Conservation (phyloP, 2,113 vertebrate species). For the Oncorhynchus mykiss region DNA sequence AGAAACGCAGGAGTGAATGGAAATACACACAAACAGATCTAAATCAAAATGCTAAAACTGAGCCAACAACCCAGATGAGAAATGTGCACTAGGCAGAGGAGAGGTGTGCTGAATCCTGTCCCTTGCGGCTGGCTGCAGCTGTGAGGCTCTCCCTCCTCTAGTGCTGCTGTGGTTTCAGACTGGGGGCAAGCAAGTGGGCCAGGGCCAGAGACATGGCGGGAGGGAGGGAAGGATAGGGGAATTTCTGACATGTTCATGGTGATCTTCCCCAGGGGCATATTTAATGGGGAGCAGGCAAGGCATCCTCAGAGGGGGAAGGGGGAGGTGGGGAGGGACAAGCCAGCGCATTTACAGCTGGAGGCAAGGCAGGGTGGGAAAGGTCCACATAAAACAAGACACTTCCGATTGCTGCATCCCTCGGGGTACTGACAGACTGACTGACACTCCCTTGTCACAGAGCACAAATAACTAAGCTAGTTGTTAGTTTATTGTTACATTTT, state of each 20-base stretch:
- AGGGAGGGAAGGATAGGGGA: conserved; percentile 34
- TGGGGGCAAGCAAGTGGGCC: conserved; percentile 56
- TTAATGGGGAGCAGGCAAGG: conserved; percentile 68
- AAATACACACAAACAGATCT: not conserved
- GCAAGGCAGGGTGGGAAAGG: conserved; percentile 44
- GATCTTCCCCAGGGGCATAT: conserved; percentile 34
- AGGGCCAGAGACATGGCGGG: conserved; percentile 48
- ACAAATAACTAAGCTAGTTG: not conserved
- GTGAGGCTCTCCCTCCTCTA: conserved; percentile 21
- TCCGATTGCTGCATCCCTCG: conserved; percentile 46
- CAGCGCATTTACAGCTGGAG: conserved; percentile 63
- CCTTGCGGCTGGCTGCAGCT: conserved; percentile 43
- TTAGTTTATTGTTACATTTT: not conserved
- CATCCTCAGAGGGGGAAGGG: not conserved
- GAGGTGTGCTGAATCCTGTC: not conserved
- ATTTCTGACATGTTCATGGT: conserved; percentile 33
- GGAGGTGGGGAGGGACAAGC: conserved; percentile 44
- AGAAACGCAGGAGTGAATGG: not conserved
- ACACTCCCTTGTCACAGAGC: not conserved
- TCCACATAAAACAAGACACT: conserved; percentile 59
- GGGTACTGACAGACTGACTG: conserved; percentile 19
- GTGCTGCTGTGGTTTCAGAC: conserved; percentile 32
- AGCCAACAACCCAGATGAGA: not conserved
- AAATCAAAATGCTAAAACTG: not conserved
- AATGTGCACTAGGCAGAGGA: not conserved